These are phyloP conservation scores for Dryococelus australis DNA, from an alignment of 2,888 invertebrate genomes.

Conservation along the genomic window DNA sequence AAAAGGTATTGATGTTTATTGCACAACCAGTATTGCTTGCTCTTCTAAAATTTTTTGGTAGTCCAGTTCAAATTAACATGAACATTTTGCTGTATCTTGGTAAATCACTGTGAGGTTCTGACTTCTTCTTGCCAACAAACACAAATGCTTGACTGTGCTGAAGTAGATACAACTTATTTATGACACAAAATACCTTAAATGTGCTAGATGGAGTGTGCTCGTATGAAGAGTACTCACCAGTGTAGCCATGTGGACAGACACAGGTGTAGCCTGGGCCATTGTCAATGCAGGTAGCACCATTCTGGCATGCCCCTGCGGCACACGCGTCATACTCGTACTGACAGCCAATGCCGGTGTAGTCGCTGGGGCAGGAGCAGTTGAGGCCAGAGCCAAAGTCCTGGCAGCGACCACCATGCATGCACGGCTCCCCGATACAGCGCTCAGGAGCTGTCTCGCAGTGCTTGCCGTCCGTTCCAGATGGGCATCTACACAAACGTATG, in stretches of 20 bases:
- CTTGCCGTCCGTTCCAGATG: conserved; percentile 95
- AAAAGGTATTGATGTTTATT: no score
- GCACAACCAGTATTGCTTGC: no score
- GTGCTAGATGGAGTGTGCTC: not conserved
- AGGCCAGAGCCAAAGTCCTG: conserved; percentile 95
- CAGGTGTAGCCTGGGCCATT: conserved; percentile 87
- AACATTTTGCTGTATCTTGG: no score
- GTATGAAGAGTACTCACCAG: conserved; percentile 55
- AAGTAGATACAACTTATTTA: no score
- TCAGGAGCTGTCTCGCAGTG: conserved; percentile 97
- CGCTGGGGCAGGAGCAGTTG: conserved; percentile 90
- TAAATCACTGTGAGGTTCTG: no score
- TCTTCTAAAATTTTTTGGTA: no score
- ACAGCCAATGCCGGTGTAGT: conserved; percentile 88
- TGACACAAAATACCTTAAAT: no score
- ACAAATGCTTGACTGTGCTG: no score
- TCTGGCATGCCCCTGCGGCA: conserved; percentile 87
- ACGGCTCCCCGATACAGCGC: conserved; percentile 90
- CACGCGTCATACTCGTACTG: conserved; percentile 95
- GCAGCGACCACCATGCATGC: conserved; percentile 95
- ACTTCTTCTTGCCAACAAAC: no score
- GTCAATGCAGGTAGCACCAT: conserved; percentile 91
- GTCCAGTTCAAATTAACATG: no score
- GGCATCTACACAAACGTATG: conserved; percentile 68
- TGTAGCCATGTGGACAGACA: conserved; percentile 81